Base-by-base conservation (phyloP, 2,797 vertebrate genomes). In the Centroberyx gerrardi region DNA sequence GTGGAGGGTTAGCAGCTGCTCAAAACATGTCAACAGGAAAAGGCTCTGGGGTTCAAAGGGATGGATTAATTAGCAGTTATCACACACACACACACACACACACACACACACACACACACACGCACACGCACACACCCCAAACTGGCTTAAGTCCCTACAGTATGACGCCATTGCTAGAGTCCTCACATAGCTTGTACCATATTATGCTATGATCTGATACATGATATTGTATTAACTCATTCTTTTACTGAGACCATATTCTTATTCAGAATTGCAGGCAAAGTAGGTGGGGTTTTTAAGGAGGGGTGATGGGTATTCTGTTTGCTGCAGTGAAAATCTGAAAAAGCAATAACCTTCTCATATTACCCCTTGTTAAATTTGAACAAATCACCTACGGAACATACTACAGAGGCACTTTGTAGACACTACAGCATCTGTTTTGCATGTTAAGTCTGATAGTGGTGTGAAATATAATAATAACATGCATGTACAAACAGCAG, bases 1-100 rank as follows among this genome's bases (percentile, higher is more conserved):
- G 29, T 6, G 33, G 33, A 40, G 38, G 38, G 55, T 40, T 60
- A 40, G 58, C 58, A 60, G 58, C 60, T 62, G 60, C 60, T 62
- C 42, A 62, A 44, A 62, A 62, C 44, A 63, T 63, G 46, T 51
- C 62, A 63, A 63, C 60, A 62, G 60, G 60, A 62, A 62, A 51
- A n/a, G 29, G 62, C 62, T 63, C 46, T 31, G 62, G 46, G 62
- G 44, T 63, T 49, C 62, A 31, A 40, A 63, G 28, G 17, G 62
- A 63, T 46, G 28, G 46, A 63, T 63, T 63, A 63, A 63, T 63
- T 63, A 63, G 62, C 44, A 49, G 46, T 40, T 49, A 33, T 63
- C 54, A 15, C 54, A 33, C 36, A 9, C 17, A 36, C n/a, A 18
- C n/a, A 51, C 22, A 15, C 58, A 6, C 58, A 56, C 28, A 6